Percentiles rank a stretch among this genome's conserved stretches.
Evolutionary conservation across 2,113 vertebrate species (phyloP).

Genomic region (Apteryx owenii): DNA sequence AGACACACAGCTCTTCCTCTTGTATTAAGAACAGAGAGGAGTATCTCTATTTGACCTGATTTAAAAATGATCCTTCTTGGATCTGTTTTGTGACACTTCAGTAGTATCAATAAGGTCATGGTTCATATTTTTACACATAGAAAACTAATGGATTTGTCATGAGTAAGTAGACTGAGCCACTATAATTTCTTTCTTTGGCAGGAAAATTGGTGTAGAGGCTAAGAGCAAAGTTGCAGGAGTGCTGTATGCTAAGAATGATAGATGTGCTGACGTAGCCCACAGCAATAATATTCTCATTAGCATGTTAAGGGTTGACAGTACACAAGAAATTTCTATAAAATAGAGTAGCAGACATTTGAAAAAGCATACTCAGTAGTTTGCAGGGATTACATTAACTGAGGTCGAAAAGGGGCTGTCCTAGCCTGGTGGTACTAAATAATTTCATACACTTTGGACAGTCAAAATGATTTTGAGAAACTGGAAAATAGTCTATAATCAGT

Average conservation of each 20-base stretch:
- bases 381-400: too few species aligned
- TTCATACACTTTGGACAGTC: neutral
- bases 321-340: too few species aligned
- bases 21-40: neutral
- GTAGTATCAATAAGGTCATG: neutral
- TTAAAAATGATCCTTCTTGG: neutral
- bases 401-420: too few species aligned
- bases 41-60: too few species aligned
- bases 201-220: neutral
- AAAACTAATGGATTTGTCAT: neutral
- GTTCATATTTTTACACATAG: neutral
- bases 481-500: neutral
- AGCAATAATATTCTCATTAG: neutral
- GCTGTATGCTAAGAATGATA: neutral
- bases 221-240: neutral
- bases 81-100: neutral
- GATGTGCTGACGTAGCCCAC: too few species aligned
- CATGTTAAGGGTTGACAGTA: too few species aligned
- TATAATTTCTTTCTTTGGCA: neutral
- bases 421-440: neutral
- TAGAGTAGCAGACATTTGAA: too few species aligned
- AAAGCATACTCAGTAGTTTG: too few species aligned
- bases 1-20: neutral
- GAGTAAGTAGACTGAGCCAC: neutral
- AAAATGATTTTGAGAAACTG: rapidly evolving